Percentiles rank a stretch among this genome's conserved stretches.
Evolutionary conservation across 2,113 vertebrate genomes (phyloP).

Genomic region (Saccopteryx leptura): DNA sequence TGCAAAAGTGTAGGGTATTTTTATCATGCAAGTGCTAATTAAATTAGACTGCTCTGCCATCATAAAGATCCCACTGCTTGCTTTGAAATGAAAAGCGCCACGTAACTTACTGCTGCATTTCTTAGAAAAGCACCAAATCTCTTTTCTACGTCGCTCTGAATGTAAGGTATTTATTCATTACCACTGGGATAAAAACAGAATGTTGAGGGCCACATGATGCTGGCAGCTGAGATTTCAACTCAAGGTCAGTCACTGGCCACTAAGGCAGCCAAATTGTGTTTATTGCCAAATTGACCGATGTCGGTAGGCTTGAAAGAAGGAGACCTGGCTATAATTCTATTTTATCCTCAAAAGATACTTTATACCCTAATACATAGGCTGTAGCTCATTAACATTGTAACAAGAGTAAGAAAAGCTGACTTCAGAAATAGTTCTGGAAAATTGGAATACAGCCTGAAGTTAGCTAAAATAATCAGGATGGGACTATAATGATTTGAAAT

Average conservation of each 20-base stretch:
- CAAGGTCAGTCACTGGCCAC: slow-evolving; percentile 74
- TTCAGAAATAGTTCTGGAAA: slow-evolving; percentile 59
- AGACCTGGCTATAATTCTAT: slow-evolving; percentile 58
- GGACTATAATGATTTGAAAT: slow-evolving; percentile 52
- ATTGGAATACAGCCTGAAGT: slow-evolving; percentile 7
- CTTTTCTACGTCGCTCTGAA: slow-evolving; percentile 56
- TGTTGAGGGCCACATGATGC: slow-evolving; percentile 75
- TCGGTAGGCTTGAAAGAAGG: slow-evolving; percentile 68
- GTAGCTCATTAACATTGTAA: slow-evolving; percentile 63
- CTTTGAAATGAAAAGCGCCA: slow-evolving; percentile 35
- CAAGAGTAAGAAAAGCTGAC: slow-evolving; percentile 40
- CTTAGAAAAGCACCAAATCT: slow-evolving; percentile 47
- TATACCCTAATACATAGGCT: slow-evolving; percentile 37
- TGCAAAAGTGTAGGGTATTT: background rate
- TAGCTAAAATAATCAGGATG: slow-evolving; percentile 47
- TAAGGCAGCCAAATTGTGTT: slow-evolving; percentile 72
- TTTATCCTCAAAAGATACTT: slow-evolving; percentile 67
- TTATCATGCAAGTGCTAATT: slow-evolving; percentile 29
- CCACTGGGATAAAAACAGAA: slow-evolving; percentile 79
- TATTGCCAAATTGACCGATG: slow-evolving; percentile 76
- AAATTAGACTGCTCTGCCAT: background rate
- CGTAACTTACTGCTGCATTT: background rate
- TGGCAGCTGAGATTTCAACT: slow-evolving; percentile 75
- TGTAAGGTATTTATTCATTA: slow-evolving; percentile 82
- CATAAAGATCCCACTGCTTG: slow-evolving; percentile 15